Evolutionary conservation across 1,140 invertebrate species (phyloP).

Genomic region (Aphis craccivora): DNA sequence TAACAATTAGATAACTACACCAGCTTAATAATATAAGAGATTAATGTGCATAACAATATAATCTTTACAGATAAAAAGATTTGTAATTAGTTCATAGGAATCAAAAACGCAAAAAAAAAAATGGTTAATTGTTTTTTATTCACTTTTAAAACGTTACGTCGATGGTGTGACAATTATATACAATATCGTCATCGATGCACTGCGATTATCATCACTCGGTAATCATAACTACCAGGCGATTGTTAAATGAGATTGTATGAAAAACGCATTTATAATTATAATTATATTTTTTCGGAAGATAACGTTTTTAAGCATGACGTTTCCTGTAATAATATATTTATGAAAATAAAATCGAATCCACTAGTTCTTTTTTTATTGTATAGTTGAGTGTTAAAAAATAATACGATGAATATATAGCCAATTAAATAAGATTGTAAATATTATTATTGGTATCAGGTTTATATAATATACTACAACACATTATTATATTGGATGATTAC

Average conservation of each 20-base stretch:
- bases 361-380: neutral
- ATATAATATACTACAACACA: neutral
- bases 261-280: neutral
- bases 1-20: neutral
- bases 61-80: neutral
- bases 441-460: neutral
- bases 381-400: neutral
- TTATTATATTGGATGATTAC: neutral
- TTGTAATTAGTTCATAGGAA: neutral
- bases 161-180: neutral
- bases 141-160: neutral
- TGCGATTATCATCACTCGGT: neutral
- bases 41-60: neutral
- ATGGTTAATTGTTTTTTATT: neutral
- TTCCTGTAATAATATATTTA: neutral
- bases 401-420: neutral
- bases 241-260: neutral
- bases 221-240: neutral
- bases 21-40: neutral
- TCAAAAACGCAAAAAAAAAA: neutral
- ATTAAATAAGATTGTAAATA: neutral
- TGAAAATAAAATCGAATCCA: neutral
- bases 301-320: neutral
- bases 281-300: neutral
- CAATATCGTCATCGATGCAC: neutral